Base-by-base conservation (phyloP, 2,888 invertebrate species). In the Dicranocentrus wangi region DNA sequence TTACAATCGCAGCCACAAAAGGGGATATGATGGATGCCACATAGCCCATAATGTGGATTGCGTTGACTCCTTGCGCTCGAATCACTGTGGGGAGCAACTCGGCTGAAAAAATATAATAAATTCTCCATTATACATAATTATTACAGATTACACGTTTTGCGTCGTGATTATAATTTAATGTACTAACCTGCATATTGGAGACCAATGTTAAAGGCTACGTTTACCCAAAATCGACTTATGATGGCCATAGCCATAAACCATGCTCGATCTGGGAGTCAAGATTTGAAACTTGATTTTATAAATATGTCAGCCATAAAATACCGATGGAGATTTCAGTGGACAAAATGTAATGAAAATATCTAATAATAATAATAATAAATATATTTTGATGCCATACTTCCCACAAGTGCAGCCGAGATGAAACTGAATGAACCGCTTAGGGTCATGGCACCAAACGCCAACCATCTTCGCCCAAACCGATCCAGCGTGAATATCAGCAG, bases 141-240 rank as follows among this genome's bases (percentile, higher is more conserved):
- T n/a, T n/a, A n/a, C n/a, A n/a, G n/a, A n/a, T n/a, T n/a, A n/a
- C n/a, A n/a, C n/a, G n/a, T n/a, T n/a, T n/a, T n/a, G n/a, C n/a
- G n/a, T n/a, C n/a, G n/a, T n/a, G n/a, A n/a, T n/a, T n/a, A n/a
- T n/a, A n/a, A n/a, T n/a, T n/a, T n/a, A n/a, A n/a, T n/a, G n/a
- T n/a, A n/a, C n/a, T n/a, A n/a, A n/a, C n/a, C n/a, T 0, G 95
- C 95, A 89, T 95, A 96, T 86, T 96, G 96, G 0, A 96, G 91
- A 0, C 95, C 95, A 83, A 96, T 95, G 89, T 95, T 96, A 89
- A 96, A 96, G 0, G 95, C 94, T 68, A 95, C 95, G 88, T 95
- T 96, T 13, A 96, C 94, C 83, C 94, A 93, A 86, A 96, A 95
- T 19, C 96, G 90, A 2, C 95, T 95, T 81, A 93, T 90, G 82